Percentiles rank a stretch among this genome's conserved stretches.
Conservation (phyloP, 2,888 invertebrate species). For the Idaea dimidiata region DNA sequence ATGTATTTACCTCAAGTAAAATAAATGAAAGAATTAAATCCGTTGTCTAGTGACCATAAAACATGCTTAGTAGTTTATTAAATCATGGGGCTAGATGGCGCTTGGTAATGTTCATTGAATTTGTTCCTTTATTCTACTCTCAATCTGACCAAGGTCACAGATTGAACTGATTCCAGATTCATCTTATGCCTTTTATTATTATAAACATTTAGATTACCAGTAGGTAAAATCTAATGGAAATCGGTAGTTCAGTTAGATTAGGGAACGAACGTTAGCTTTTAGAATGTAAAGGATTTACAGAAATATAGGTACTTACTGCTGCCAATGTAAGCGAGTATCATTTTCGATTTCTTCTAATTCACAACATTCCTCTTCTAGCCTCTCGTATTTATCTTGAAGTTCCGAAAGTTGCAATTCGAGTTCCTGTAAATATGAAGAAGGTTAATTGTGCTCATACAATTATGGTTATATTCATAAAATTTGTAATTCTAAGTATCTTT, state of each 20-base stretch:
- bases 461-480: not conserved
- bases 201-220: too few relatives aligned
- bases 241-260: not conserved
- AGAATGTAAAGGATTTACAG: slow-evolving; percentile 2
- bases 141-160: too few relatives aligned
- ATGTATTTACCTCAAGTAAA: too few relatives aligned
- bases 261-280: not conserved
- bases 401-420: slow-evolving; percentile 78
- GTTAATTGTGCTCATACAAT: not conserved
- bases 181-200: too few relatives aligned
- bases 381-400: slow-evolving; percentile 82
- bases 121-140: too few relatives aligned
- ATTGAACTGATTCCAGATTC: too few relatives aligned
- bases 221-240: too few relatives aligned
- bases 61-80: too few relatives aligned
- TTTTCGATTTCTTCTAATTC: slow-evolving; percentile 89
- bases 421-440: slow-evolving; percentile 51
- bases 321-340: slow-evolving; percentile 84
- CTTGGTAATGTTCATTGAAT: too few relatives aligned
- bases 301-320: slow-evolving; percentile 74
- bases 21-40: too few relatives aligned
- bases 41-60: too few relatives aligned
- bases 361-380: slow-evolving; percentile 86
- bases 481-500: slow-evolving; percentile 17
- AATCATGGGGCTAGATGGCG: too few relatives aligned